These are phyloP conservation scores for Bombus impatiens DNA, from an alignment of 1,140 invertebrate genomes.

Conservation along the genomic window DNA sequence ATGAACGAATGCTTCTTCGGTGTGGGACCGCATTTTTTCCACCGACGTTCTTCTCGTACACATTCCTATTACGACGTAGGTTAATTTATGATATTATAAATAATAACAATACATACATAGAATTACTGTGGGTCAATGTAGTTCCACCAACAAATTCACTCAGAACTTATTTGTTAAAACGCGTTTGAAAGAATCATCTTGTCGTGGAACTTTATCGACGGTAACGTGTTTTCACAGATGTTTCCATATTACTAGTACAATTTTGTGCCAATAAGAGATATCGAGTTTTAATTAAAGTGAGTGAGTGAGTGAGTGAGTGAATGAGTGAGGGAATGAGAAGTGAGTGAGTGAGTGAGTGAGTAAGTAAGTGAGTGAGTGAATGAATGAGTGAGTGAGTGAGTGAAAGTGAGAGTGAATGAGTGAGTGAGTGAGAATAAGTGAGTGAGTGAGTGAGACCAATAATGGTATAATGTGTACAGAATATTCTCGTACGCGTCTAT, in stretches of 20 bases:
- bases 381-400: conserved; percentile 4
- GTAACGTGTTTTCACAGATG: conserved; percentile 60
- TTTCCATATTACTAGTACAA: conserved; percentile 80
- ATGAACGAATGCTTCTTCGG: conserved; percentile 26
- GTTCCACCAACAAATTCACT: conserved; percentile 2
- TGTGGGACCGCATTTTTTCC: conserved; percentile 37
- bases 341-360: background rate
- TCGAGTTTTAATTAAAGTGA: conserved; percentile 75
- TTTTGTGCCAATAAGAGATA: conserved; percentile 79
- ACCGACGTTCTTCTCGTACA: conserved; percentile 66
- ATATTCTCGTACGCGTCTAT: conserved; percentile 50
- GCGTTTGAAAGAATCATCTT: no score
- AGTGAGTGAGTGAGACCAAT: conserved; percentile 36
- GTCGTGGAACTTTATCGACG: conserved; percentile 35
- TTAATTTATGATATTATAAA: conserved; percentile 73
- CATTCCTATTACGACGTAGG: conserved; percentile 76
- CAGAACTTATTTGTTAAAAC: background rate
- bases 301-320: conserved; percentile 15
- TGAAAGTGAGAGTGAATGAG: background rate
- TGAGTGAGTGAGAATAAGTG: background rate
- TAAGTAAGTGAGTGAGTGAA: no score
- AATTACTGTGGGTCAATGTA: conserved; percentile 36
- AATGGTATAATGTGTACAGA: conserved; percentile 52
- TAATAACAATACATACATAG: conserved; percentile 58
- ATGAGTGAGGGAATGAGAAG: background rate